phyloP scores from a whole-genome alignment of 1,140 invertebrate genomes.

The Saccostrea echinata region DNA sequence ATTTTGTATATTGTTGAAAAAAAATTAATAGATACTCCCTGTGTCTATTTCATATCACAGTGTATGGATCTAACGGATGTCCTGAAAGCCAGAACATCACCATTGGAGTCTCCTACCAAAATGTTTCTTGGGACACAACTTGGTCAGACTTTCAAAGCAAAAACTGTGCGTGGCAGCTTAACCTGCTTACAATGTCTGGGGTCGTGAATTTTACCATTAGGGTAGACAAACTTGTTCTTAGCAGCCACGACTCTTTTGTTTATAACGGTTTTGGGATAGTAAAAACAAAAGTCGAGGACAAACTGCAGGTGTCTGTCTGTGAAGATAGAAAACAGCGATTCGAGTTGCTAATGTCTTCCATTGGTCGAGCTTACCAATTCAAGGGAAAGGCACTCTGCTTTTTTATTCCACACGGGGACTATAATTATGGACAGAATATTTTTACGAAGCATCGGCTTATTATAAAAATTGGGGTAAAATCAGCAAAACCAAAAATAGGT shows the following conservation, averaged over 20 bases:
- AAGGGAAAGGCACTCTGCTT: not conserved
- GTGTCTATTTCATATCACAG: not conserved
- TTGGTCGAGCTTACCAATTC: not conserved
- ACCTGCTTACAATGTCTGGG: not conserved
- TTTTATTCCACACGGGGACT: not conserved
- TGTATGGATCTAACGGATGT: not conserved
- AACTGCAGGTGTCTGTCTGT: not conserved
- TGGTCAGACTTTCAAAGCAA: constrained; percentile 8
- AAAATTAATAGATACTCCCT: no score
- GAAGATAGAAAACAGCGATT: not conserved
- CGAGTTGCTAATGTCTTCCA: not conserved
- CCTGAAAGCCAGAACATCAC: not conserved
- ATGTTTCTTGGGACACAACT: not conserved
- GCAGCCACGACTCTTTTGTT: not conserved
- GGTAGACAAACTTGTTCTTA: not conserved
- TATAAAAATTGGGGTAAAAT: not conserved
- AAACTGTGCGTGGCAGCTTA: not conserved
- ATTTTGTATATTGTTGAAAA: no score
- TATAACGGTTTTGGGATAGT: not conserved
- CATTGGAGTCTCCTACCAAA: not conserved
- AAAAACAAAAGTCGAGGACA: not conserved
- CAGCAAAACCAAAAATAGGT: not conserved
- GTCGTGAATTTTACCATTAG: not conserved
- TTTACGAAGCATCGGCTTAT: not conserved
- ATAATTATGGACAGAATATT: constrained; percentile 20